These are phyloP conservation scores for Turritopsis rubra DNA, from an alignment of 30 jellyfish, hydroid and myxozoan genomes.

Conservation along the genomic window DNA sequence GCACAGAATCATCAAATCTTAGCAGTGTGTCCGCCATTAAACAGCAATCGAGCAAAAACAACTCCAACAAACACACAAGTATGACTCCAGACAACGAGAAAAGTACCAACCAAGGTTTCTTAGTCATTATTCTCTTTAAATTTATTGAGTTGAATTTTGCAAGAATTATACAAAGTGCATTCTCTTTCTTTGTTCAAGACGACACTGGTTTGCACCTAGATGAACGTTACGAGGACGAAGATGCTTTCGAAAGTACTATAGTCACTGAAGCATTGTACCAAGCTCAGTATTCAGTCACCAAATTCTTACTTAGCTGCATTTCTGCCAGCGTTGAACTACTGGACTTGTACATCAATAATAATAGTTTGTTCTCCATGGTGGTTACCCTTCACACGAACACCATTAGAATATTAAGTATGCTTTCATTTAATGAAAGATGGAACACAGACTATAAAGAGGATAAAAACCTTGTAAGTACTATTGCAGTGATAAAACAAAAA, in stretches of 20 bases:
- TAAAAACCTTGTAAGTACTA: conserved; percentile 9
- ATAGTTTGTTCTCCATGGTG: not conserved
- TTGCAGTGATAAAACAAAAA: not conserved
- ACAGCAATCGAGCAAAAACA: not conserved
- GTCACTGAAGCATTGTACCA: conserved; percentile 74
- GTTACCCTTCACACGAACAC: not conserved
- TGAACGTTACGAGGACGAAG: conserved; percentile 28
- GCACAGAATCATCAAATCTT: conserved; percentile 19
- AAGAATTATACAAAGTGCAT: too few relatives aligned
- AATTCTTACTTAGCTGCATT: not conserved
- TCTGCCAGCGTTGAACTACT: conserved; percentile 8
- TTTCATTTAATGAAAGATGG: not conserved
- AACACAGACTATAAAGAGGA: not conserved
- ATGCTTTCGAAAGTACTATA: conserved; percentile 63
- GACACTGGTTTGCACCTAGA: not conserved
- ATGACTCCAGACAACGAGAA: not conserved
- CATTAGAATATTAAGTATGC: not conserved
- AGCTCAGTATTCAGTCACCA: conserved; percentile 36
- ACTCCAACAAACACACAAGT: not conserved
- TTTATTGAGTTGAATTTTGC: too few relatives aligned
- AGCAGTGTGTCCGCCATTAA: conserved; percentile 1
- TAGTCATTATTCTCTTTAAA: not conserved
- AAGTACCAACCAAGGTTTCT: not conserved
- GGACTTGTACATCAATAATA: not conserved
- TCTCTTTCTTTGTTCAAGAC: not conserved